Evolutionary conservation across 2,113 vertebrate species (phyloP).

Genomic region (Oncorhynchus nerka): DNA sequence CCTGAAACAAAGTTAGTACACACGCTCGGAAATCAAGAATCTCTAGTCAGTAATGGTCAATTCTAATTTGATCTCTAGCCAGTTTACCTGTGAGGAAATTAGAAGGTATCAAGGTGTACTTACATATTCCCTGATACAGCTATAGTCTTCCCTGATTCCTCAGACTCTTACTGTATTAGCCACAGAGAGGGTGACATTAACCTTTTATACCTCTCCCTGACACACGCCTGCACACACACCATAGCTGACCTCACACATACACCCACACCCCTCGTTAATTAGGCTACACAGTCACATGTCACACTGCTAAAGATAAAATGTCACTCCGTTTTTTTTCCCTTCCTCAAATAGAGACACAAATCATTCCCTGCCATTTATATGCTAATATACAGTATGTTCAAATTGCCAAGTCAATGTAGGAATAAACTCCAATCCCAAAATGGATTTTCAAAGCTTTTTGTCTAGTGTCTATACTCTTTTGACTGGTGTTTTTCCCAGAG

Average conservation of each 20-base stretch:
- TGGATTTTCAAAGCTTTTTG: not conserved
- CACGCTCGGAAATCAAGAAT: too few relatives aligned
- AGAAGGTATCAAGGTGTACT: constrained; percentile 6
- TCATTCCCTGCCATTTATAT: not conserved
- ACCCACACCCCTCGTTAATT: too few relatives aligned
- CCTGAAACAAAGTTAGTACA: too few relatives aligned
- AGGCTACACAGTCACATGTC: not conserved
- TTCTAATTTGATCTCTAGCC: too few relatives aligned
- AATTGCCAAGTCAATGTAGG: not conserved
- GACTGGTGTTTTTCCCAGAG: not conserved
- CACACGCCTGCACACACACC: not conserved
- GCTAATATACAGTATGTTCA: not conserved
- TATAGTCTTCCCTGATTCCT: not conserved
- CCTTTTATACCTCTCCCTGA: constrained; percentile 26
- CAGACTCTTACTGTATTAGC: not conserved
- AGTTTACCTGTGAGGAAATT: not conserved
- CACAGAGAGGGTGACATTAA: not conserved
- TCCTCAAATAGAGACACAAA: not conserved
- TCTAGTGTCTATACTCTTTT: not conserved
- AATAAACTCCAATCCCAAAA: too few relatives aligned
- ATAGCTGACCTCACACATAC: too few relatives aligned
- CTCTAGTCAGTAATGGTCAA: too few relatives aligned
- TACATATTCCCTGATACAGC: constrained; percentile 10
- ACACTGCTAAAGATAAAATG: not conserved
- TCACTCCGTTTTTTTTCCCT: not conserved